Conservation (phyloP, 2,888 invertebrate genomes). For the Lobophora halterata region DNA sequence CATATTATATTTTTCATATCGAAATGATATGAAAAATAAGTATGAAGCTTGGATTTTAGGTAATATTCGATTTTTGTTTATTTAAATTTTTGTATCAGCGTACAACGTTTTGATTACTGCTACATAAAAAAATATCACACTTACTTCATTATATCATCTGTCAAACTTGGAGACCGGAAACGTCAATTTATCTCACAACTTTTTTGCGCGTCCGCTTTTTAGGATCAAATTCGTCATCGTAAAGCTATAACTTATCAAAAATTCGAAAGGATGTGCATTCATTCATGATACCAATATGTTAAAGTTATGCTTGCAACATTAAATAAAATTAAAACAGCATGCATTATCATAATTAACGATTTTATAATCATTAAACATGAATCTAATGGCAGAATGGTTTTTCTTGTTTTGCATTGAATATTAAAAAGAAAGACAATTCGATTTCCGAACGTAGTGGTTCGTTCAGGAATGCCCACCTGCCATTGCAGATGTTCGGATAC, state of each 20-base stretch:
- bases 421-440: slow-evolving; percentile 20
- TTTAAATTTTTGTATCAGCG: too few species aligned
- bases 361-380: too few species aligned
- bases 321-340: too few species aligned
- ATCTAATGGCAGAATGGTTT: too few species aligned
- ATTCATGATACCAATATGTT: slow-evolving; percentile 14
- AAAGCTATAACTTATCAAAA: slow-evolving; percentile 19
- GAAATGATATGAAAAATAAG: too few species aligned
- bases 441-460: slow-evolving; percentile 35
- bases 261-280: slow-evolving; percentile 26
- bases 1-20: too few species aligned
- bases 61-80: not conserved
- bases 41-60: too few species aligned
- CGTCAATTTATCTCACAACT: slow-evolving; percentile 27
- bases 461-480: slow-evolving; percentile 70
- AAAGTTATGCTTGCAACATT: too few species aligned
- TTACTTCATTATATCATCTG: slow-evolving; percentile 25
- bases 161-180: slow-evolving; percentile 25
- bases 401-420: slow-evolving; percentile 1
- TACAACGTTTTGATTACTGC: too few species aligned
- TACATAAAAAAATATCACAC: slow-evolving; percentile 1
- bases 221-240: slow-evolving; percentile 15
- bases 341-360: too few species aligned
- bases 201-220: slow-evolving; percentile 31
- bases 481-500: slow-evolving; percentile 60